phyloP scores from a whole-genome alignment of 2,113 vertebrate genomes.

The Tupaia chinensis region DNA sequence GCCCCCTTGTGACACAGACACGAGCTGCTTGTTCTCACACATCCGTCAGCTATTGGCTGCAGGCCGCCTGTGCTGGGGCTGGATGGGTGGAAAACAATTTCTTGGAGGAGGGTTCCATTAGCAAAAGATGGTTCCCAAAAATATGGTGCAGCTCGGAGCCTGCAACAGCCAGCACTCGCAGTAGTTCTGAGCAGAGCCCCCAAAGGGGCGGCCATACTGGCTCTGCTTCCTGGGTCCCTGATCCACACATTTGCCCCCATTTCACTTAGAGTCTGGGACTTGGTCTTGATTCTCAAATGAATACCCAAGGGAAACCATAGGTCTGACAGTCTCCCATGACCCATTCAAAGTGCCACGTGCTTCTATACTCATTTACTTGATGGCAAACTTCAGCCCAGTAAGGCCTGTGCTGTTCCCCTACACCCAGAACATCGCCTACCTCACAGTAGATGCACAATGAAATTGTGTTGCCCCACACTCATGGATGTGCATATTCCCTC shows the following conservation, averaged over 20 bases:
- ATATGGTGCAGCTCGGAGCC: rapidly evolving
- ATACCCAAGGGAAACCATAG: background rate
- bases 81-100: too few species aligned
- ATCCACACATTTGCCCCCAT: background rate
- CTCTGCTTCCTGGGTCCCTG: too few species aligned
- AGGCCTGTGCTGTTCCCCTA: background rate
- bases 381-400: background rate
- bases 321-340: background rate
- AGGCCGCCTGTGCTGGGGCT: background rate
- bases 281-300: background rate
- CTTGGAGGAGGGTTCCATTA: background rate
- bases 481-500: background rate
- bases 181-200: background rate
- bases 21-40: background rate
- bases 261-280: background rate
- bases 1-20: background rate
- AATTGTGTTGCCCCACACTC: background rate
- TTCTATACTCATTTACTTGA: too few species aligned
- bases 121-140: background rate
- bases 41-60: background rate
- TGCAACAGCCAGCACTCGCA: background rate
- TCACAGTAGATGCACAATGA: background rate
- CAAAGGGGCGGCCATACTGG: background rate
- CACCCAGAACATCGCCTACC: too few species aligned
- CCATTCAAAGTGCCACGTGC: background rate